Evolutionary conservation across 2,113 vertebrate species (phyloP).

Genomic region (Uropsilus gracilis): DNA sequence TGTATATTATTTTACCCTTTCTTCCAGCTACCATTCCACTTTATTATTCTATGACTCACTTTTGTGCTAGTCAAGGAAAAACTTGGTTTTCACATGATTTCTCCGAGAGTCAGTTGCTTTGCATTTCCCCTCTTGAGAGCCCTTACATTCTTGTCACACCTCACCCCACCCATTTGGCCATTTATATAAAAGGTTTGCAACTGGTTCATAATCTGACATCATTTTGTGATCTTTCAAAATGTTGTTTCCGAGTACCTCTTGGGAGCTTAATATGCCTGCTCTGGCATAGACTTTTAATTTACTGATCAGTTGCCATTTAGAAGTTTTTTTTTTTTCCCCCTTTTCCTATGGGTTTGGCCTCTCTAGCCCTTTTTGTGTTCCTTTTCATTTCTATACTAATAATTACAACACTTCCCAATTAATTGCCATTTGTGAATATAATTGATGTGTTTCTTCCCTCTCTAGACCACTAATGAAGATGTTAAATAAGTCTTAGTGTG

Average conservation of each 20-base stretch:
- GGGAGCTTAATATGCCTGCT: neutral
- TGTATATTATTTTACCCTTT: neutral
- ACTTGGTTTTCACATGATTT: neutral
- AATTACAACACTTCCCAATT: constrained; percentile 75
- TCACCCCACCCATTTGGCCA: neutral
- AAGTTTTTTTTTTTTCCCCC: neutral
- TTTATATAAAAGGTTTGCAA: constrained; percentile 21
- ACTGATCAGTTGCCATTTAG: constrained; percentile 41
- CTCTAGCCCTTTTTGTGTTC: constrained; percentile 27
- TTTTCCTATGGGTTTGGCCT: neutral
- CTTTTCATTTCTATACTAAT: constrained; percentile 77
- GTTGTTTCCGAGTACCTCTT: constrained; percentile 23
- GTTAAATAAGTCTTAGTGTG: constrained; percentile 74
- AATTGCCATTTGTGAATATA: constrained; percentile 77
- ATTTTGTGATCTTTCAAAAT: constrained; percentile 44
- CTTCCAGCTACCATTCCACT: neutral
- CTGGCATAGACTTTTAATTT: constrained; percentile 55
- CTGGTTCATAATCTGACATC: constrained; percentile 12
- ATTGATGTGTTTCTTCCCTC: constrained; percentile 77
- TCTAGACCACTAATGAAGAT: constrained; percentile 74
- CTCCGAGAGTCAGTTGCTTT: neutral
- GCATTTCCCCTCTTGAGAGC: neutral
- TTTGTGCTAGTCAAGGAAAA: neutral
- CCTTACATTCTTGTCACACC: neutral
- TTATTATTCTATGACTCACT: neutral